These are phyloP conservation scores for Cladopsammia gracilis DNA, from an alignment of 64 coral and sea anemone genomes.

Conservation along the genomic window DNA sequence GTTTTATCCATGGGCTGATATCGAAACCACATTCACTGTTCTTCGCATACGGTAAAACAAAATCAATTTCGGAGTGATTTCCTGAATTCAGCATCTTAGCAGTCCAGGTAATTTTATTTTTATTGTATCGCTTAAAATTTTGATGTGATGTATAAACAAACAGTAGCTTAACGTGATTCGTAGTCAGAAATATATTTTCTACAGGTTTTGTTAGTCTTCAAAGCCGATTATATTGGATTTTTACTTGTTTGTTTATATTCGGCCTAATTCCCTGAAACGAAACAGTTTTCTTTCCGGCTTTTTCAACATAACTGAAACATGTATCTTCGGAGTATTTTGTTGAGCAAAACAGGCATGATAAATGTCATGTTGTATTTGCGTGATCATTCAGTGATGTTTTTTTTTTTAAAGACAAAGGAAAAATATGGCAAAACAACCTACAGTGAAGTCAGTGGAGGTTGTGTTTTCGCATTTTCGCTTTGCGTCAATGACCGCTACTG, in stretches of 20 bases:
- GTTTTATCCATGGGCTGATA: not conserved
- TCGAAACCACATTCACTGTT: not conserved
- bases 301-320: too few species aligned
- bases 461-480: too few species aligned
- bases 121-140: not conserved
- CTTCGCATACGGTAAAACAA: not conserved
- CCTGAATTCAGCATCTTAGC: not conserved
- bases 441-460: too few species aligned
- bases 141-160: not conserved
- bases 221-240: not conserved
- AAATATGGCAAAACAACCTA: not conserved
- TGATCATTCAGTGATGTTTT: not conserved
- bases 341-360: too few species aligned
- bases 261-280: not conserved
- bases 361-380: not conserved
- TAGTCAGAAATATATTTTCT: not conserved
- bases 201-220: not conserved
- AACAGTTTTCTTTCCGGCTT: not conserved
- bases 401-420: not conserved
- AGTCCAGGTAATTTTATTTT: conserved; percentile 2
- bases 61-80: not conserved
- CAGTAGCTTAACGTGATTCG: not conserved
- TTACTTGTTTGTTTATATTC: not conserved
- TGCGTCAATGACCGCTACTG: not conserved
- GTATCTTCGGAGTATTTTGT: too few species aligned